Evolutionary conservation across 2,113 vertebrate species (phyloP).

Genomic region (Cebidichthys violaceus): DNA sequence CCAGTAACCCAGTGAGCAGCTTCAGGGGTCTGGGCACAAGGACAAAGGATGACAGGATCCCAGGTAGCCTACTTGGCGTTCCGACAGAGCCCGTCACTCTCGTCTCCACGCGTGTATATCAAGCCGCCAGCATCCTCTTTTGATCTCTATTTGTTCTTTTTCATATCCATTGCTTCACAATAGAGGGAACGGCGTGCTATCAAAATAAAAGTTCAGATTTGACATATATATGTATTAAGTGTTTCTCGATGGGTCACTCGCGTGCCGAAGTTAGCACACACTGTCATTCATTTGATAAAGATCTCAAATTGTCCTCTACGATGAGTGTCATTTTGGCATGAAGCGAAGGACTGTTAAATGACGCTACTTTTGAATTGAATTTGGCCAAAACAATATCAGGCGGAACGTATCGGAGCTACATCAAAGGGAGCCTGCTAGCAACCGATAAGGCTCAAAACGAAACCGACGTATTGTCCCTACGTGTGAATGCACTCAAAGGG

Average conservation of each 20-base stretch:
- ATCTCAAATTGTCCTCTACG: rapidly evolving
- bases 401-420: neutral
- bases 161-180: no score
- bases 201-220: constrained; percentile 11
- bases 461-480: neutral
- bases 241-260: neutral
- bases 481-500: neutral
- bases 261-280: constrained; percentile 20
- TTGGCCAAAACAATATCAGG: neutral
- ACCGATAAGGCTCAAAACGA: neutral
- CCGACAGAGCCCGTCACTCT: neutral
- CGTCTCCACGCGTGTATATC: neutral
- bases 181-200: neutral
- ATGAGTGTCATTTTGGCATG: rapidly evolving
- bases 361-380: neutral
- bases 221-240: neutral
- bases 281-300: rapidly evolving
- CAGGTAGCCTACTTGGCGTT: constrained; percentile 22
- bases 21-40: constrained; percentile 15
- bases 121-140: no score
- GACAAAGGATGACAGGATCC: constrained; percentile 51
- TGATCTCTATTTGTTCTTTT: no score
- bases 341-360: neutral
- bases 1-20: neutral
- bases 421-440: constrained; percentile 2